Conservation (phyloP, 2,797 vertebrate genomes). For the Myotis pilosus region DNA sequence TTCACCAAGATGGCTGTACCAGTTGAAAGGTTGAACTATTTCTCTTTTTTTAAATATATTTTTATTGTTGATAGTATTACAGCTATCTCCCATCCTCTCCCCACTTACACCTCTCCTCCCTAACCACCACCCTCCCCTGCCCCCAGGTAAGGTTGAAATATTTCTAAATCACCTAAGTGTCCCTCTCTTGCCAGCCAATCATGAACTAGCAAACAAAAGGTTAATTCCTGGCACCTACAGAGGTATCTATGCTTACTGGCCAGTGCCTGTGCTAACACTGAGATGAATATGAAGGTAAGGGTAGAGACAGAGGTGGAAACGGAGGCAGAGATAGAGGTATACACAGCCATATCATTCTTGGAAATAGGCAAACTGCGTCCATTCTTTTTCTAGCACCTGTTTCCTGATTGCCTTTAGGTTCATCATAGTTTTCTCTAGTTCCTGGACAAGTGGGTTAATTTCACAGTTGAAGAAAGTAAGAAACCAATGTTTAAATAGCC, state of each 20-base stretch:
- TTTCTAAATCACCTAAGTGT: not conserved
- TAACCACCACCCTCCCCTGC: no score
- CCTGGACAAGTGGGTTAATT: not conserved
- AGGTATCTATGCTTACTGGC: not conserved
- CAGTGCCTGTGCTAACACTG: not conserved
- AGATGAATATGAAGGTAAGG: not conserved
- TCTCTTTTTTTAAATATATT: no score
- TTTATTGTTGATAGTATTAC: no score
- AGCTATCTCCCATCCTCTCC: no score
- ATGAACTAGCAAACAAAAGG: not conserved
- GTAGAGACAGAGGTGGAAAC: not conserved
- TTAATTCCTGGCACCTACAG: not conserved
- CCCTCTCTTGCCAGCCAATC: not conserved
- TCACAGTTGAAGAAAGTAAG: slow-evolving; percentile 23
- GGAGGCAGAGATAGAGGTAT: not conserved
- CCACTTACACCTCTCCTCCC: no score
- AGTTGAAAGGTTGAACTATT: not conserved
- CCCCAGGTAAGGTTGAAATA: not conserved
- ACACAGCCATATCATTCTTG: not conserved
- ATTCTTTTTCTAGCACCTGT: not conserved
- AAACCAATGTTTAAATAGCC: not conserved
- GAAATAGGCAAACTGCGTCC: not conserved
- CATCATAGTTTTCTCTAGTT: not conserved
- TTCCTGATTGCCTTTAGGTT: not conserved
- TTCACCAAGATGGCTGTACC: not conserved